Conservation (phyloP, 2,888 invertebrate species). For the Resseliella maxima region DNA sequence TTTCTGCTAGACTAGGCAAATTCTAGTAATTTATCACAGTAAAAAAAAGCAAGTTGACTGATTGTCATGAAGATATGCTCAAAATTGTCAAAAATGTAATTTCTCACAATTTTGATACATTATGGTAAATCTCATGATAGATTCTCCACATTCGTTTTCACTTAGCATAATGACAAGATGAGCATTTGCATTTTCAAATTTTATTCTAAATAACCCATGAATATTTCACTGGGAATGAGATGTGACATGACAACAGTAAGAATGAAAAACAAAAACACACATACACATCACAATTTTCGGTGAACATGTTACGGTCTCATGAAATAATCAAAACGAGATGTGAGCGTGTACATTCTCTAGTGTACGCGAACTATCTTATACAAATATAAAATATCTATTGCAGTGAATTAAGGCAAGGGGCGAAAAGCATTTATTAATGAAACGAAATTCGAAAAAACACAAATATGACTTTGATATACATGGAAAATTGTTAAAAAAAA, state of each 20-base stretch:
- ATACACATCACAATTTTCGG: not conserved
- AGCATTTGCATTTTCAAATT: not conserved
- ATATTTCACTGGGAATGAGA: not conserved
- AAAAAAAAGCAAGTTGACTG: too few relatives aligned
- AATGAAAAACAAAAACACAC: not conserved
- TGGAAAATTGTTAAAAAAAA: not conserved
- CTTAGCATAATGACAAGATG: not conserved
- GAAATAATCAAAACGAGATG: not conserved
- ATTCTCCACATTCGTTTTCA: not conserved
- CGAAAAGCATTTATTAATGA: not conserved
- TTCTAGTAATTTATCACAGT: too few relatives aligned
- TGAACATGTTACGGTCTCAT: not conserved
- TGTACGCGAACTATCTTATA: not conserved
- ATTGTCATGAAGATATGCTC: not conserved
- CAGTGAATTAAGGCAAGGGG: not conserved
- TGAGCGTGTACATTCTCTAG: not conserved
- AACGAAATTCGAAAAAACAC: not conserved
- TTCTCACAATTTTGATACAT: not conserved
- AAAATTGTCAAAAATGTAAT: constrained; percentile 25
- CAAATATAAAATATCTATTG: not conserved
- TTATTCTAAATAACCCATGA: constrained; percentile 12
- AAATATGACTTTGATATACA: not conserved
- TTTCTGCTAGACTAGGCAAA: too few relatives aligned
- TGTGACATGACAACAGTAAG: constrained; percentile 32
- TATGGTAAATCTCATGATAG: not conserved